Percentiles rank a stretch among this genome's conserved stretches.
Evolutionary conservation across 1,140 invertebrate species (phyloP).

Genomic region (Drosophila tristis): DNA sequence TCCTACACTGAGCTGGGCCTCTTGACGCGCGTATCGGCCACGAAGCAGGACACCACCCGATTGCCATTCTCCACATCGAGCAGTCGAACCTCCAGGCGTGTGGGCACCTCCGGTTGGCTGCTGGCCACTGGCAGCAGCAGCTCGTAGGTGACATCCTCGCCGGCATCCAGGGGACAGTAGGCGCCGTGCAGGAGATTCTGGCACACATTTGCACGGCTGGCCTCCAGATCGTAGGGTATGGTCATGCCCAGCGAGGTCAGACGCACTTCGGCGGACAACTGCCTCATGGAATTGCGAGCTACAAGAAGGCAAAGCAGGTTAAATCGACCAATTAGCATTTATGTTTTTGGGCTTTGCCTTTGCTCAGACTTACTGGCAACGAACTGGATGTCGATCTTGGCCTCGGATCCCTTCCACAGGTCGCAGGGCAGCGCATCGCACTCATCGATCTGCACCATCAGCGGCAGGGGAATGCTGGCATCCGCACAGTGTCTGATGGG

Average conservation of each 20-base stretch:
- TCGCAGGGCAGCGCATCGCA: slow-evolving; percentile 66
- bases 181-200: slow-evolving; percentile 65
- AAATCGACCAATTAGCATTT: not conserved
- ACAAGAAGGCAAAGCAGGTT: not conserved
- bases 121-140: slow-evolving; percentile 51
- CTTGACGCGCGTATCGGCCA: slow-evolving; percentile 65
- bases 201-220: slow-evolving; percentile 61
- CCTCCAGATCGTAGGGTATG: slow-evolving; percentile 62
- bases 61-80: slow-evolving; percentile 41
- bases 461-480: slow-evolving; percentile 35
- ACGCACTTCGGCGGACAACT: slow-evolving; percentile 53
- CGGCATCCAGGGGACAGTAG: slow-evolving; percentile 73
- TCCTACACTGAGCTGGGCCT: slow-evolving; percentile 30
- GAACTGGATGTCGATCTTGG: slow-evolving; percentile 71
- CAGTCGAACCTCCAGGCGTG: slow-evolving; percentile 58
- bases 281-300: slow-evolving; percentile 58
- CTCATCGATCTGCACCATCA: slow-evolving; percentile 68
- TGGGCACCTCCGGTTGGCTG: slow-evolving; percentile 67
- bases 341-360: not conserved
- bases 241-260: slow-evolving; percentile 67
- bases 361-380: slow-evolving; percentile 68
- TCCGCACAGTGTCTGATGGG: slow-evolving; percentile 62
- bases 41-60: slow-evolving; percentile 59
- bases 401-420: slow-evolving; percentile 52
- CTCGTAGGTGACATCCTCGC: slow-evolving; percentile 76